phyloP scores from a whole-genome alignment of 2,797 vertebrate species.

The Peromyscus aztecus region DNA sequence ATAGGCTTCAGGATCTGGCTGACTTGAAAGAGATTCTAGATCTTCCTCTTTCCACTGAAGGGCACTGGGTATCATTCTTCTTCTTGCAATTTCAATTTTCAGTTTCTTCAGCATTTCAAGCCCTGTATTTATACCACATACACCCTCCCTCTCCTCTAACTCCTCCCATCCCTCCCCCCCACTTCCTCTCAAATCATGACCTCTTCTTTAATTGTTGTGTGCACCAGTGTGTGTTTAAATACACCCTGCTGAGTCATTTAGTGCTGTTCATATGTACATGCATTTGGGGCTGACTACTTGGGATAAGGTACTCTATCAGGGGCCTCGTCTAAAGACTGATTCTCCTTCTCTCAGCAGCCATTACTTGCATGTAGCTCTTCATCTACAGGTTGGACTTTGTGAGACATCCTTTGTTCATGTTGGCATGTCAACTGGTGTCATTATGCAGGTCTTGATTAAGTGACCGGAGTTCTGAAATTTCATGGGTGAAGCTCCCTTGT shows the following conservation, averaged over 20 bases:
- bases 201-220: neutral
- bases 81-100: neutral
- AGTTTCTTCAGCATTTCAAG: too few relatives aligned
- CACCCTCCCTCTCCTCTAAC: neutral
- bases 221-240: neutral
- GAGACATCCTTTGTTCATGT: neutral
- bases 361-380: neutral
- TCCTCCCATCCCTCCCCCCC: neutral
- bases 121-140: too few relatives aligned
- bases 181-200: neutral
- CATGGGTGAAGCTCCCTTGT: neutral
- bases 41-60: neutral
- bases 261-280: neutral
- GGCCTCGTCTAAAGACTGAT: neutral
- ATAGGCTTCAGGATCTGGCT: neutral
- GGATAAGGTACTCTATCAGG: neutral
- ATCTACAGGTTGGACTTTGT: neutral
- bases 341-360: too few relatives aligned
- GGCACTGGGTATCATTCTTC: neutral
- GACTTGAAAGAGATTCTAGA: neutral
- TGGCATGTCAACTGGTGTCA: neutral
- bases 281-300: neutral
- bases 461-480: neutral
- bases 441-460: neutral
- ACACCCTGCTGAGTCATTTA: neutral